Percentiles rank a stretch among this genome's conserved stretches.
These are phyloP conservation scores for Leucania comma DNA, from an alignment of 2,888 invertebrate genomes.

Conservation along the genomic window DNA sequence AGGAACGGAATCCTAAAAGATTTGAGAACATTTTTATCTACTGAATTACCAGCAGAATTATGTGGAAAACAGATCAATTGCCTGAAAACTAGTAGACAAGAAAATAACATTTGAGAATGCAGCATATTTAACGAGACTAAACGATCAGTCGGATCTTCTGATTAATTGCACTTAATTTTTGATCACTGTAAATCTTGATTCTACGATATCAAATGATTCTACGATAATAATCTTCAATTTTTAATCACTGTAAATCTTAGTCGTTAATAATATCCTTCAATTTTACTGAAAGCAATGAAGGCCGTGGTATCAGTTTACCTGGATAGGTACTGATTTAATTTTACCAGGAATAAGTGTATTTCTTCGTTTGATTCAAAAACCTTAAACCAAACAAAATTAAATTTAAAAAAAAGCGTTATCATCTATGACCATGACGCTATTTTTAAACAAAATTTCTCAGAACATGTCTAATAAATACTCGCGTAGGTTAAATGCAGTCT, in stretches of 20 bases:
- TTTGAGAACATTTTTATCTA: background rate
- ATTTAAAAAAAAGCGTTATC: background rate
- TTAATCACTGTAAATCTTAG: background rate
- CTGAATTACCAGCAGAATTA: slow-evolving; percentile 1
- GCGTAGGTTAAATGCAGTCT: slow-evolving; percentile 25
- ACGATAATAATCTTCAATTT: slow-evolving; percentile 7
- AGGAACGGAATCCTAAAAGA: background rate
- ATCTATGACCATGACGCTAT: background rate
- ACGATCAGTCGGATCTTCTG: background rate
- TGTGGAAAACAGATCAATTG: background rate
- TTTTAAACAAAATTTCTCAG: slow-evolving; percentile 8
- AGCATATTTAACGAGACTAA: background rate
- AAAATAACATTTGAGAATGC: background rate
- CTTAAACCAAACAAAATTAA: no score
- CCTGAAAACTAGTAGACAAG: background rate
- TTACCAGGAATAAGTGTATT: background rate
- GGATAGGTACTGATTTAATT: background rate
- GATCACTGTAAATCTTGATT: no score
- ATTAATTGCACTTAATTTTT: slow-evolving; percentile 10
- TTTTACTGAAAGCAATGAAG: background rate
- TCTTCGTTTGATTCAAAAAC: no score
- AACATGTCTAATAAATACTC: slow-evolving; percentile 22
- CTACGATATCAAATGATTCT: slow-evolving; percentile 12
- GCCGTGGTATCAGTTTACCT: no score
- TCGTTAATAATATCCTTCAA: background rate